Base-by-base conservation (phyloP, 1,140 invertebrate genomes). In the Euwallacea similis region DNA sequence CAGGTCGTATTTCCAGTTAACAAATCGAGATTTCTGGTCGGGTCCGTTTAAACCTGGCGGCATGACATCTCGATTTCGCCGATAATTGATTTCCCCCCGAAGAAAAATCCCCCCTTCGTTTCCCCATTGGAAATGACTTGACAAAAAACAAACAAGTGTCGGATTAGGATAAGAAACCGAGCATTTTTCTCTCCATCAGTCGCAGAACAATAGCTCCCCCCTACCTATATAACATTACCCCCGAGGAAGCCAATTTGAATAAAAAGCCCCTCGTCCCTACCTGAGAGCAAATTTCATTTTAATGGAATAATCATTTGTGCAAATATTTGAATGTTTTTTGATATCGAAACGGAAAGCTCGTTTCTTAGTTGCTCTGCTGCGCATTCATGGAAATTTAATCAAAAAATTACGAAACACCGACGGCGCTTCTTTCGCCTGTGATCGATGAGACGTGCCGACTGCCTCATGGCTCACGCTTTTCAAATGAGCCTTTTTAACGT, bases 301-400 rank as follows among this genome's bases (percentile, higher is more conserved):
- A 81, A 81, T 81, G 80, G 80, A 81, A 81, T 81, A 81, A 81
- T 81, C 80, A 80, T 81, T 81, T 80, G 76, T 76, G 80, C 78
- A 79, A 81, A 81, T 81, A 81, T 81, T 81, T 81, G 80, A 80
- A 76, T 80, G 76, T 79, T 80, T 80, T 79, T 78, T 80, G 77
- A 80, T 80, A 80, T 79, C 77, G 79, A 79, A 80, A 80, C 78
- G 77, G 71, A 74, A 75, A 75, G 74, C 76, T 76, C 76, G 74
- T 76, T 80, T 78, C 77, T 78, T 79, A 77, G 77, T 78, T 77
- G 74, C 71, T 73, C 75, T 61, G 71, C 74, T 71, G 73, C 75
- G 78, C 79, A 79, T 80, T 80, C 78, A 72, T 74, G 76, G 75
- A 79, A 80, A 80, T 80, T 80, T 80, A 80, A 80, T 80, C 78